Conservation (phyloP, 2,797 vertebrate genomes). For the Propithecus perrieri region DNA sequence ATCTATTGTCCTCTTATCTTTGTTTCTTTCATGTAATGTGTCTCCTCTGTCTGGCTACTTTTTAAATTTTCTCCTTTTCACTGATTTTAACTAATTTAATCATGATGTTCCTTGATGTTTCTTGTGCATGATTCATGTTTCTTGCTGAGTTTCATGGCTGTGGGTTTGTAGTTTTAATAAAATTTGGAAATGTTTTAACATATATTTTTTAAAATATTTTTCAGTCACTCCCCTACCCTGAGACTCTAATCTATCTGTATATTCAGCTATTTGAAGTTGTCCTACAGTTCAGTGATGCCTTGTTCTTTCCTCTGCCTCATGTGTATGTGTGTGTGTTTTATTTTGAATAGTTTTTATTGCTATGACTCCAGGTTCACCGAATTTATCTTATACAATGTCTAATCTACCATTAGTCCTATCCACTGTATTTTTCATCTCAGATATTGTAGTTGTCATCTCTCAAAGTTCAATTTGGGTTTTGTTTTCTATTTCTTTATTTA, state of each 20-base stretch:
- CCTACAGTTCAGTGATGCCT: background rate
- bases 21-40: background rate
- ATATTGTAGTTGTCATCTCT: background rate
- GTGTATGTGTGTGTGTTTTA: background rate
- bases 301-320: rapidly evolving
- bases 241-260: background rate
- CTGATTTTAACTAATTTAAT: background rate
- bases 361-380: background rate
- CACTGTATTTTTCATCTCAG: background rate
- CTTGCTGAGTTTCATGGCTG: background rate
- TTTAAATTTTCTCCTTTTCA: background rate
- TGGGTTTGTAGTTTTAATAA: background rate
- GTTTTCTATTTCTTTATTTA: background rate
- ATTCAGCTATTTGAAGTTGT: background rate
- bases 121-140: background rate
- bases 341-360: background rate
- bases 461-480: background rate
- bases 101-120: background rate
- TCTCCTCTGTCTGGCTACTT: background rate
- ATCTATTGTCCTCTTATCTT: background rate
- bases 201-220: background rate
- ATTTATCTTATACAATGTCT: background rate
- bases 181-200: background rate
- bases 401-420: background rate
- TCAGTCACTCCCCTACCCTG: background rate